Evolutionary conservation across 2,797 vertebrate genomes (phyloP), one percentile per base, ranked within the genome.

Genomic region (Lagodon rhomboides): DNA sequence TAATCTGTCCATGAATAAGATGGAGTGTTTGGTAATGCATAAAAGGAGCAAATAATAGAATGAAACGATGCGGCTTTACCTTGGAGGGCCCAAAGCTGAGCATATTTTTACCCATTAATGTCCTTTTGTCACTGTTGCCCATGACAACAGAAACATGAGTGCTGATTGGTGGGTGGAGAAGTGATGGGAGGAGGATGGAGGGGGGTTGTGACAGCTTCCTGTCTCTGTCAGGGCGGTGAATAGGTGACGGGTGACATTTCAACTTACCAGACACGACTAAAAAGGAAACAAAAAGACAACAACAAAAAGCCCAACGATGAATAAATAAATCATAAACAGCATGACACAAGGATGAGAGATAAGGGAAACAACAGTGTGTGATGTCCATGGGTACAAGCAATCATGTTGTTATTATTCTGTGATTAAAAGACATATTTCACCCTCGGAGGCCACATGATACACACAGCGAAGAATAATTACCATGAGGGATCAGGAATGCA

Each of bases 221-320:
- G 95, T 96, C 96, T 97, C 97, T 97, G 96, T 97, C 90, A 96
- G 95, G 94, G 93, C 96, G 97, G 96, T 96, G 95, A 96, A 96
- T 95, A 95, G 97, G 96, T 98, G 97, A 97, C 94, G 95, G 97
- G 96, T 96, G 97, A 98, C 96, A 98, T 97, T 96, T 98, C 97
- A 98, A 99, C 98, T 99, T 99, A 99, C 98, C 98, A 98, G 97
- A 98, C 93, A 97, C 90, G 95, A 99, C 98, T 99, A 96, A 97
- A 93, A 96, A 91, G 94, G 95, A 92, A 95, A 96, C 95, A 97
- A 97, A 95, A 97, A 92, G 95, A 93, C 91, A 89, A 97, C 93
- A 96, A 89, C 88, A 93, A 86, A 89, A 89, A 93, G 83, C 75
- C 81, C 85, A 85, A 94, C 91, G 96, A 95, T 93, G 95, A 95